These are phyloP conservation scores for Phalanger gymnotis DNA, from an alignment of 2,797 vertebrate species.

Conservation along the genomic window DNA sequence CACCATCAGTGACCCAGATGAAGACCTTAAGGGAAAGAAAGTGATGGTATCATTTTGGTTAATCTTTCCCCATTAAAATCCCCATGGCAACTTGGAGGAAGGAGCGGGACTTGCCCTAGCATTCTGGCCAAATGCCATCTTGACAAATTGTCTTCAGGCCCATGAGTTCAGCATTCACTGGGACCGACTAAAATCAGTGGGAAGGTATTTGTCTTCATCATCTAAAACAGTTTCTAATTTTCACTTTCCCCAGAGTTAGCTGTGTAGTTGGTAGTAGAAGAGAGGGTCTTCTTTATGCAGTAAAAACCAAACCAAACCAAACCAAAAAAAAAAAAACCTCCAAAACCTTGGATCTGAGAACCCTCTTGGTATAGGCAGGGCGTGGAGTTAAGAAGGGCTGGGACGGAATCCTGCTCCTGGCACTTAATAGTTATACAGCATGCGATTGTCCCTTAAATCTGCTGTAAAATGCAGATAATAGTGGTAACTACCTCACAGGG, in stretches of 20 bases:
- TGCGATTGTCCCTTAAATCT: neutral
- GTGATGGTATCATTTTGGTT: slow-evolving; percentile 27
- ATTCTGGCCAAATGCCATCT: neutral
- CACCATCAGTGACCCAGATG: neutral
- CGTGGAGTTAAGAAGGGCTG: neutral
- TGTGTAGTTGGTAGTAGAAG: neutral
- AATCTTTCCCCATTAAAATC: neutral
- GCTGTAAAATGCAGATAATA: neutral
- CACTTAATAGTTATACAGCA: neutral
- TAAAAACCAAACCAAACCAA: neutral
- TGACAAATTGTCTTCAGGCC: neutral
- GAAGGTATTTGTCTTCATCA: slow-evolving; percentile 8
- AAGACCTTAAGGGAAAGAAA: slow-evolving; percentile 28
- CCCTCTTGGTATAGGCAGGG: neutral
- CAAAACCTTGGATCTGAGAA: neutral
- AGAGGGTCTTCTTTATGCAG: neutral
- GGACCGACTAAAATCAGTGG: neutral
- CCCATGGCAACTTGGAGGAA: neutral
- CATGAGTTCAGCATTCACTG: neutral
- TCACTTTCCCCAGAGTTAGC: slow-evolving; percentile 1
- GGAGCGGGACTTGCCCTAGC: neutral
- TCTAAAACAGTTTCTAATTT: slow-evolving; percentile 13
- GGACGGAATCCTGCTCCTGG: neutral
- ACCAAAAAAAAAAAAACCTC: neutral
- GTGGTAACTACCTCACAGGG: neutral